Evolutionary conservation across 2,797 vertebrate species (phyloP), one percentile per base, ranked within the genome.

Genomic region (Miichthys miiuy): DNA sequence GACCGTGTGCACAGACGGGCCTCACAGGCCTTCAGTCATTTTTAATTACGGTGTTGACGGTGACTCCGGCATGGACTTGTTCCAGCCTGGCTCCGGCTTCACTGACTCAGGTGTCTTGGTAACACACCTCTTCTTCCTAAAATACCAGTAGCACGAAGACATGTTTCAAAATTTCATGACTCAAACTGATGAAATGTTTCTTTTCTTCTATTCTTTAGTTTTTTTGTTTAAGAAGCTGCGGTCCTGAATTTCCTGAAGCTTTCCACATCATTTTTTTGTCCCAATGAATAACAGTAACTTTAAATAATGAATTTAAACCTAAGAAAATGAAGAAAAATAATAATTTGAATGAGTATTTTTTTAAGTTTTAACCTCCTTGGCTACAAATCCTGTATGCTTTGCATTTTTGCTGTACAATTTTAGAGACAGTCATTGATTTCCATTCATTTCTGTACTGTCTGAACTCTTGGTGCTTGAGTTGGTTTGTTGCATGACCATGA

Each of bases 31-130:
- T 67, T 82, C 77, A 81, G 90, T 88, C 72, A 50, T 85, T 79
- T 88, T 84, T 84, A 87, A 89, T 92, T 80, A 85, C 56, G 60
- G 67, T 52, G 77, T 70, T 74, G 86, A 78, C 79, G 44, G 75
- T 84, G 71, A 87, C 56, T 82, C 82, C 65, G 76, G 80, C 61
- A 1, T 68, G 73, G 75, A 82, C 79, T 38, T 63, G 85, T 78
- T 85, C 78, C 83, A 82, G 77, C 34, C 38, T 0, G 48, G 78
- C 79, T 52, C 47, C 0, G 42, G 41, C 64, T 46, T 61, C 64
- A 41, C 51, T 16, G 51, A 65, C 80, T 74, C 57, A 48, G 64
- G 81, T 72, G 72, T 85, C 78, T 80, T 17, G 25, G 1, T 75
- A 51, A 67, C 63, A 41, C 54, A 38, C 67, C 60, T 68, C 27